These are phyloP conservation scores for Brachyptera risi DNA, from an alignment of 2,888 invertebrate species.

Conservation along the genomic window DNA sequence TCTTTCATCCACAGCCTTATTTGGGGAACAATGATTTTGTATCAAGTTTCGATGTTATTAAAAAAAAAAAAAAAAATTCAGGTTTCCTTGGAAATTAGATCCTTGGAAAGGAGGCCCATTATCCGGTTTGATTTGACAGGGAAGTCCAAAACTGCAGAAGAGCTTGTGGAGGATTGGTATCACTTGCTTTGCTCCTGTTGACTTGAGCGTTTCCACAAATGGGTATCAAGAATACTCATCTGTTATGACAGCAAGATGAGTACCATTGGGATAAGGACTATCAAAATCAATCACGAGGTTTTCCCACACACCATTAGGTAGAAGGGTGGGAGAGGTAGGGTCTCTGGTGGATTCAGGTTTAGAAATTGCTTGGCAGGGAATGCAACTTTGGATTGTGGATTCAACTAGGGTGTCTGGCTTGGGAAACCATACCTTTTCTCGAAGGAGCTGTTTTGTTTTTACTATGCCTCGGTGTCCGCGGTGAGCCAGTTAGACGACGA, in stretches of 20 bases:
- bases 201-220: not conserved
- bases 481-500: not conserved
- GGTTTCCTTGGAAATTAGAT: not conserved
- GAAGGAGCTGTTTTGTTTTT: too few relatives aligned
- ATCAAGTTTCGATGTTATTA: too few relatives aligned
- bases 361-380: not conserved
- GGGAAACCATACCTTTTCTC: constrained; percentile 12
- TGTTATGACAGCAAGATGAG: not conserved
- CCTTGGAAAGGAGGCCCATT: not conserved
- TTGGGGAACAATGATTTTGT: too few relatives aligned
- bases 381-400: not conserved
- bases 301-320: not conserved
- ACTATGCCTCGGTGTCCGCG: constrained; percentile 5
- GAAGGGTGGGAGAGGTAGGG: not conserved
- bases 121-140: not conserved
- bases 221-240: constrained; percentile 7
- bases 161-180: not conserved
- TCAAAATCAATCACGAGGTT: constrained; percentile 8
- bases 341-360: too few relatives aligned
- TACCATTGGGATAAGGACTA: constrained; percentile 1
- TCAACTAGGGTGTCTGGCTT: not conserved
- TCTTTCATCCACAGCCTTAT: too few relatives aligned
- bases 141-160: not conserved
- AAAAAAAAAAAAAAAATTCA: too few relatives aligned
- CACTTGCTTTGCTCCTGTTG: too few relatives aligned